Conservation (phyloP, 2,888 invertebrate genomes). For the Aspidapion aeneum region DNA sequence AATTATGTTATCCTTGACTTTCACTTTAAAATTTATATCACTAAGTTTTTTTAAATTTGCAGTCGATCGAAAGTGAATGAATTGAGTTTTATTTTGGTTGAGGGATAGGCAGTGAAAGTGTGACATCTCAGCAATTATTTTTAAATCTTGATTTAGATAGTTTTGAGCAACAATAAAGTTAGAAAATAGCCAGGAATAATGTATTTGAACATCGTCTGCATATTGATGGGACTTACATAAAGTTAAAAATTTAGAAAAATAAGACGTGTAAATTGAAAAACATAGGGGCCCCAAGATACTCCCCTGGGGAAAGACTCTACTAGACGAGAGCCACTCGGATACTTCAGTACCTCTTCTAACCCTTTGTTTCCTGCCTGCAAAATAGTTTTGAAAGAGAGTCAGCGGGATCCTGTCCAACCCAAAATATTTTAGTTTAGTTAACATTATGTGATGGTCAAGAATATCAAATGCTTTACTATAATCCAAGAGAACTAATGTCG, state of each 20-base stretch:
- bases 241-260: background rate
- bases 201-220: background rate
- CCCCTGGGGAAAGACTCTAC: background rate
- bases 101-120: background rate
- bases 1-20: background rate
- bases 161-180: background rate
- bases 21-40: background rate
- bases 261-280: background rate
- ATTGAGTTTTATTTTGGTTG: background rate
- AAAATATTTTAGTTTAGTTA: conserved; percentile 15
- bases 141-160: background rate
- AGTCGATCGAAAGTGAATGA: too few relatives aligned
- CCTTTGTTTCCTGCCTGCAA: background rate
- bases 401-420: conserved; percentile 7
- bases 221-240: background rate
- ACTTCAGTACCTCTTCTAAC: background rate
- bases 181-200: conserved; percentile 1
- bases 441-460: too few relatives aligned
- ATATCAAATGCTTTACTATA: too few relatives aligned
- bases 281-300: background rate
- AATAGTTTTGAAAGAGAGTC: background rate
- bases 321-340: background rate
- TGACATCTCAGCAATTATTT: background rate
- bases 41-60: background rate
- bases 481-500: too few relatives aligned